These are phyloP conservation scores for Lithophane leautieri DNA, from an alignment of 2,888 invertebrate genomes.

Conservation along the genomic window DNA sequence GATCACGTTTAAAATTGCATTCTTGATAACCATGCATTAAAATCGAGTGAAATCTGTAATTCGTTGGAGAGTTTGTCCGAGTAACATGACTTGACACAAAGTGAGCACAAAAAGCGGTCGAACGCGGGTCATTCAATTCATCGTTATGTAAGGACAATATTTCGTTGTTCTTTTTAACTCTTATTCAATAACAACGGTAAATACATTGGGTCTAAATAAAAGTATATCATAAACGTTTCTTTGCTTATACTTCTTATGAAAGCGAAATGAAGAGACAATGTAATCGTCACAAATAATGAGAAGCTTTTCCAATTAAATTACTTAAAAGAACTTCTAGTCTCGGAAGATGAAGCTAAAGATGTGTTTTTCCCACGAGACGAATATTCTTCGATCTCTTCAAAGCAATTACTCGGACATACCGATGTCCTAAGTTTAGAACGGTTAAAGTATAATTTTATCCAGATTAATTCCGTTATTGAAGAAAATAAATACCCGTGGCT, in stretches of 20 bases:
- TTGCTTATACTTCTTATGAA: too few relatives aligned
- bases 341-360: slow-evolving; percentile 8
- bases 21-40: slow-evolving; percentile 63
- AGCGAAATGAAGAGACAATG: background rate
- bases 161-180: slow-evolving; percentile 57
- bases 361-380: slow-evolving; percentile 27
- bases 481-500: background rate
- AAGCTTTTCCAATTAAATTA: background rate
- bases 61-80: slow-evolving; percentile 64
- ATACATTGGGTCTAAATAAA: slow-evolving; percentile 4
- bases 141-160: slow-evolving; percentile 61
- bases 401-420: slow-evolving; percentile 23
- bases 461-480: background rate
- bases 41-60: slow-evolving; percentile 71
- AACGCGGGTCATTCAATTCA: slow-evolving; percentile 61
- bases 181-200: slow-evolving; percentile 47
- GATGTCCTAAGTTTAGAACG: slow-evolving; percentile 33
- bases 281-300: background rate
- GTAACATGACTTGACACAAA: slow-evolving; percentile 73
- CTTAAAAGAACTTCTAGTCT: background rate
- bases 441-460: slow-evolving; percentile 28
- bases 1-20: slow-evolving; percentile 61
- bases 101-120: slow-evolving; percentile 65
- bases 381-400: slow-evolving; percentile 32
- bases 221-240: background rate